These are phyloP conservation scores for Gnathonemus longibarbis DNA, from an alignment of 2,113 vertebrate genomes.

Conservation along the genomic window DNA sequence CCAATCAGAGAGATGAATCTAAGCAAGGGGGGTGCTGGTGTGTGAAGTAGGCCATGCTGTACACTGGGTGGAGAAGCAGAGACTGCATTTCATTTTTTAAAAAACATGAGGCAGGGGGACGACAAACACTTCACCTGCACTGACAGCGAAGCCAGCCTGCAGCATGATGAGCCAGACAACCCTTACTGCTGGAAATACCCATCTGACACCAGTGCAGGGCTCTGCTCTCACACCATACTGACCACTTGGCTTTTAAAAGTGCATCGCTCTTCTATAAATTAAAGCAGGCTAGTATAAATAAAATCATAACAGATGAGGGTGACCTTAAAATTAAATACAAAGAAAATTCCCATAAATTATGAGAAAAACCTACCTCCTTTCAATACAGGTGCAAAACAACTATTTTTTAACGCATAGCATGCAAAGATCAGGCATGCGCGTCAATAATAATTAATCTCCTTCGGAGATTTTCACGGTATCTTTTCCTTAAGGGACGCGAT, in stretches of 20 bases:
- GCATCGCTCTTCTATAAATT: neutral
- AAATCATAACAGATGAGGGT: neutral
- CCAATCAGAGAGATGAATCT: neutral
- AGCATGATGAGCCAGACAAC: neutral
- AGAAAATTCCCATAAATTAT: neutral
- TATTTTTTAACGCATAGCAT: neutral
- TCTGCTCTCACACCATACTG: neutral
- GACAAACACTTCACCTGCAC: neutral
- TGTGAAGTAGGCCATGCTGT: neutral
- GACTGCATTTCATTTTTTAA: neutral
- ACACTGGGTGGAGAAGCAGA: neutral
- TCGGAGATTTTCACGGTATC: neutral
- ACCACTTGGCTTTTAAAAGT: neutral
- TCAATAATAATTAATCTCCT: neutral
- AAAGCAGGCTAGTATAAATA: neutral
- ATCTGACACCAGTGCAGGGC: neutral
- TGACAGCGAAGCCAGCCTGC: neutral
- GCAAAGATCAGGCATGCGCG: neutral
- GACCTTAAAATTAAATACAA: neutral
- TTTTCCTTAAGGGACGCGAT: neutral
- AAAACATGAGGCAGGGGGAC: neutral
- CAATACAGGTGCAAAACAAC: neutral
- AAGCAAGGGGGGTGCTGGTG: neutral
- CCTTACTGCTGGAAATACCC: neutral
- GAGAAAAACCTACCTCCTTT: neutral